phyloP scores from a whole-genome alignment of 35 echinoderm and acorn worm genomes.

The Apostichopus japonicus region DNA sequence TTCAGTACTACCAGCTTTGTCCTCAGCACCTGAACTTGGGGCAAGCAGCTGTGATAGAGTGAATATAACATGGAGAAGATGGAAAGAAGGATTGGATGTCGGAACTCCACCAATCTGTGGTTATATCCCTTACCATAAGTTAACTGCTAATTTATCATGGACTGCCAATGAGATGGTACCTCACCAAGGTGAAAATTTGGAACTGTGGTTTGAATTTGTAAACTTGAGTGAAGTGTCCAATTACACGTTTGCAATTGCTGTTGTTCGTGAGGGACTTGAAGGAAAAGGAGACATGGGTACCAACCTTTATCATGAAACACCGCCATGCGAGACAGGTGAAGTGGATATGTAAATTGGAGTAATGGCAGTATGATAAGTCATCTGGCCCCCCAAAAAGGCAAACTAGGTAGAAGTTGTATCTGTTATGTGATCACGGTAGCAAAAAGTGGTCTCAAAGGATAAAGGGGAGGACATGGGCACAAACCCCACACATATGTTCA shows the following conservation, averaged over 20 bases:
- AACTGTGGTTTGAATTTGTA: neutral
- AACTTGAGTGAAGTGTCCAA: neutral
- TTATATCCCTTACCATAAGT: constrained; percentile 9
- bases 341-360: no score
- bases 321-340: neutral
- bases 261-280: constrained; percentile 1
- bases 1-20: neutral
- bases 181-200: neutral
- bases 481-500: no score
- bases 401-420: no score
- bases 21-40: neutral
- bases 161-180: neutral
- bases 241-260: constrained; percentile 1
- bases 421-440: no score
- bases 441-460: no score
- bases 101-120: constrained; percentile 18
- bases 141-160: neutral
- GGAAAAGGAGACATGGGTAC: neutral
- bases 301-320: neutral
- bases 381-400: no score
- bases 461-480: no score
- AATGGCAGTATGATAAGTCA: no score
- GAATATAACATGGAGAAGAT: neutral
- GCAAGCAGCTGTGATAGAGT: neutral
- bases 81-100: neutral